These are phyloP conservation scores for Rotaria magnacalcarata DNA, from an alignment of 2,888 invertebrate genomes.

Conservation along the genomic window DNA sequence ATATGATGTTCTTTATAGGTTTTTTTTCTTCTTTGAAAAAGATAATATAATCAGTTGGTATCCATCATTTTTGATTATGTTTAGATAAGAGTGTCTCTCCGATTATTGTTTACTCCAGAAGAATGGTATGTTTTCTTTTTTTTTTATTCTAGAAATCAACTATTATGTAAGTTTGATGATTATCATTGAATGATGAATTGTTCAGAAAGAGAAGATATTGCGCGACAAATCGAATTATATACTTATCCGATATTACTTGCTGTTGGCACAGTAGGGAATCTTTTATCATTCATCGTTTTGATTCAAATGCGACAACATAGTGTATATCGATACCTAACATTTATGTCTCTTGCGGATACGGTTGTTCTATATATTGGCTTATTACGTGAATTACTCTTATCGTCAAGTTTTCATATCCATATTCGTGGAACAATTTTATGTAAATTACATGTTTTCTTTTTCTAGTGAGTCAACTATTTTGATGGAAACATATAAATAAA, in stretches of 20 bases:
- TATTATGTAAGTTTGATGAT: not conserved
- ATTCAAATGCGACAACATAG: conserved; percentile 30
- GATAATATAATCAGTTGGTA: not conserved
- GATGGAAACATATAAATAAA: not conserved
- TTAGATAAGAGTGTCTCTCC: not conserved
- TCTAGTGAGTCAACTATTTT: not conserved
- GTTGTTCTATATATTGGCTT: conserved; percentile 1
- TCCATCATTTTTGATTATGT: not conserved
- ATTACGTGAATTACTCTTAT: conserved; percentile 22
- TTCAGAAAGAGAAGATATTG: conserved; percentile 22
- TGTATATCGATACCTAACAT: conserved; percentile 30
- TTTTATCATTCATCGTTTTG: not conserved
- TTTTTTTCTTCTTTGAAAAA: not conserved
- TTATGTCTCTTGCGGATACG: conserved; percentile 23
- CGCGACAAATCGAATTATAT: conserved; percentile 14
- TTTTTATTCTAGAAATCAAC: not conserved
- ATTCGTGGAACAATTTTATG: conserved; percentile 14
- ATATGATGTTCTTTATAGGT: not conserved
- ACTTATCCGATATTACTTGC: not conserved
- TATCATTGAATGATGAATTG: not conserved
- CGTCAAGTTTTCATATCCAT: conserved; percentile 21
- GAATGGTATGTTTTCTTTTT: too few relatives aligned
- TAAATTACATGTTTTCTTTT: conserved; percentile 33
- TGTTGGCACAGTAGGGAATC: not conserved
- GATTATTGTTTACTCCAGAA: too few relatives aligned